Conservation (phyloP, 2,888 invertebrate species). For the Amblyteles armatorius region DNA sequence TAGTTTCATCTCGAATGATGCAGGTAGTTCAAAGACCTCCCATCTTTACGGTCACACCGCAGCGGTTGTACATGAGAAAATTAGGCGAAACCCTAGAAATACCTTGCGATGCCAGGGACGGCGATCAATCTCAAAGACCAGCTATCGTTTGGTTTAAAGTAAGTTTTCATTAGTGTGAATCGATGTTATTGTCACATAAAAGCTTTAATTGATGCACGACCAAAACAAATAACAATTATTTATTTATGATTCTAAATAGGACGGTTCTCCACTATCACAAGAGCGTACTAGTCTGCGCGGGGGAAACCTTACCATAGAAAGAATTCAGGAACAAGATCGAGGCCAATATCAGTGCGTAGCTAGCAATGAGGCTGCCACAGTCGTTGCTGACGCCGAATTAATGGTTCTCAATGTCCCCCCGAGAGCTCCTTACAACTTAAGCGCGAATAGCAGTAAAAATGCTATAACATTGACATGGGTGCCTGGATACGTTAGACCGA, state of each 20-base stretch:
- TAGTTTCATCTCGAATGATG: conserved; percentile 12
- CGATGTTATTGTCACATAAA: neutral
- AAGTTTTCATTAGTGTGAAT: conserved; percentile 69
- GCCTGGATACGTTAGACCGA: conserved; percentile 91
- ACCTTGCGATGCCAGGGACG: conserved; percentile 92
- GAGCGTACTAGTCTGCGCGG: conserved; percentile 89
- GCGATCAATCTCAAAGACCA: conserved; percentile 88
- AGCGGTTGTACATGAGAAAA: conserved; percentile 93
- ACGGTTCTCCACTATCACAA: conserved; percentile 89
- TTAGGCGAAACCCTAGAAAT: conserved; percentile 92
- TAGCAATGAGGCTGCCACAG: conserved; percentile 95
- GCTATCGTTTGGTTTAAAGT: conserved; percentile 90
- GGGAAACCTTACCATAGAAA: conserved; percentile 93
- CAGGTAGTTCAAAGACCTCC: conserved; percentile 93
- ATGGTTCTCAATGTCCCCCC: conserved; percentile 94
- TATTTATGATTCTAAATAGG: conserved; percentile 86
- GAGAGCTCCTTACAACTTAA: conserved; percentile 95
- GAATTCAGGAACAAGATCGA: conserved; percentile 93
- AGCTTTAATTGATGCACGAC: neutral
- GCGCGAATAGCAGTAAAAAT: conserved; percentile 90
- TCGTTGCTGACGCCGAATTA: conserved; percentile 92
- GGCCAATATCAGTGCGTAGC: conserved; percentile 94
- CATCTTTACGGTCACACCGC: conserved; percentile 92
- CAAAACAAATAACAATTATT: conserved; percentile 13
- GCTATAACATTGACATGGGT: conserved; percentile 93